Percentiles rank a stretch among this genome's conserved stretches.
phyloP scores from a whole-genome alignment of 2,113 vertebrate species.

The Ranitomeya variabilis region DNA sequence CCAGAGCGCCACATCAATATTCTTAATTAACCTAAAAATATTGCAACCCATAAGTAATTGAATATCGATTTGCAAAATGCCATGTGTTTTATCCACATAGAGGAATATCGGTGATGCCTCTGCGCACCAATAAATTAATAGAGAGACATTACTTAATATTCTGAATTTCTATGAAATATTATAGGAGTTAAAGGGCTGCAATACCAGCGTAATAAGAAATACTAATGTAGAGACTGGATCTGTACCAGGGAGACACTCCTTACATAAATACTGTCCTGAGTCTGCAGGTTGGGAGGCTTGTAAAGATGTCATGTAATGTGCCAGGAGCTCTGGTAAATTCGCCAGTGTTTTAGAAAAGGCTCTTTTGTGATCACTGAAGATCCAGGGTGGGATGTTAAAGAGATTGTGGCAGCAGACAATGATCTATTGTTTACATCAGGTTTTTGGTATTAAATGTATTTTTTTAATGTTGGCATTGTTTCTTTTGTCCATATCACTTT shows the following conservation, averaged over 20 bases:
- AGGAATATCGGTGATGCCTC: background rate
- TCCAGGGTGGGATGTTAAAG: too few species aligned
- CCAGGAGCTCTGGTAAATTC: background rate
- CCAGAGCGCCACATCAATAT: constrained; percentile 49
- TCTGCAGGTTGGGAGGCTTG: background rate
- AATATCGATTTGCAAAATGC: constrained; percentile 54
- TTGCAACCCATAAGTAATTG: constrained; percentile 56
- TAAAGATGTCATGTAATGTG: background rate
- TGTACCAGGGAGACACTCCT: background rate
- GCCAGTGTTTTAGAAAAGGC: background rate
- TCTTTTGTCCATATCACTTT: too few species aligned
- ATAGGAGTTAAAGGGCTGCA: background rate
- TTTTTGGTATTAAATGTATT: too few species aligned
- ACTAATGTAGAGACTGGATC: background rate
- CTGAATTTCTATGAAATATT: constrained; percentile 39
- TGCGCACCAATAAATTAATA: constrained; percentile 14
- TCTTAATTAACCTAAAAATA: constrained; percentile 56
- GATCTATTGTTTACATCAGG: too few species aligned
- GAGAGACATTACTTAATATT: background rate
- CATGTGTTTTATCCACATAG: constrained; percentile 39
- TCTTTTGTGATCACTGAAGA: background rate
- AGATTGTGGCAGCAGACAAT: too few species aligned
- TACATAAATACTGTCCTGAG: background rate
- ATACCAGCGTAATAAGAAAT: background rate
- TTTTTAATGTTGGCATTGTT: too few species aligned